Conservation (phyloP, 2,888 invertebrate species). For the Uloborus plumipes region DNA sequence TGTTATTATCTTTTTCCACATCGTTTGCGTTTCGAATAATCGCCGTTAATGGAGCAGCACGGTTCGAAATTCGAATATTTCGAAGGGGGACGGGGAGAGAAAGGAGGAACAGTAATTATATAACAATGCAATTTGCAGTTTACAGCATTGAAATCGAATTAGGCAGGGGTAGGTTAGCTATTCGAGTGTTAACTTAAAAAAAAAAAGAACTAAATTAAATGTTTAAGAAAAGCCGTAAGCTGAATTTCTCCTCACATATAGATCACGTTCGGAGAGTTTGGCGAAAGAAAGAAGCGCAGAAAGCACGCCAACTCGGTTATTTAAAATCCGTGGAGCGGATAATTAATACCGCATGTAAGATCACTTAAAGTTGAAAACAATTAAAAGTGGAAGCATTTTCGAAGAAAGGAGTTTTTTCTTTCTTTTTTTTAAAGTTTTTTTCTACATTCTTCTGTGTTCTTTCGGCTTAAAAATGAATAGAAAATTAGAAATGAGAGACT, state of each 20-base stretch:
- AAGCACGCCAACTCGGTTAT: constrained; percentile 51
- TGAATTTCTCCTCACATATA: constrained; percentile 21
- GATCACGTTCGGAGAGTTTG: constrained; percentile 34
- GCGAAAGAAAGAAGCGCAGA: constrained; percentile 4
- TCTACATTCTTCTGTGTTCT: constrained; percentile 18
- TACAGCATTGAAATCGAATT: constrained; percentile 52
- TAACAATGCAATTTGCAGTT: constrained; percentile 62
- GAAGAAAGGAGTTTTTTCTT: not conserved
- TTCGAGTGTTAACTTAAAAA: constrained; percentile 22
- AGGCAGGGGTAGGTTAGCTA: constrained; percentile 40
- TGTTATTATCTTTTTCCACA: constrained; percentile 61
- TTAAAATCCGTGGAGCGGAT: constrained; percentile 43
- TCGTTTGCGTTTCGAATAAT: constrained; percentile 52
- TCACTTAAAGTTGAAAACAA: constrained; percentile 59
- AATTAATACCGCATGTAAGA: constrained; percentile 57
- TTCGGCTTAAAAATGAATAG: constrained; percentile 46
- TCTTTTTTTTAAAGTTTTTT: not conserved
- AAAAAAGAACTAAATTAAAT: constrained; percentile 57
- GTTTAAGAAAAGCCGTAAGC: constrained; percentile 11
- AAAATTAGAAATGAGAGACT: constrained; percentile 38
- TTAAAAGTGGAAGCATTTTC: constrained; percentile 24
- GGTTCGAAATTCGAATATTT: constrained; percentile 47
- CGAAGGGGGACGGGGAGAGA: not conserved
- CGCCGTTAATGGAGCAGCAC: constrained; percentile 25
- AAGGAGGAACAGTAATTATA: constrained; percentile 25